These are phyloP conservation scores for Drosophila testacea DNA, from an alignment of 2,888 invertebrate species.

Conservation along the genomic window DNA sequence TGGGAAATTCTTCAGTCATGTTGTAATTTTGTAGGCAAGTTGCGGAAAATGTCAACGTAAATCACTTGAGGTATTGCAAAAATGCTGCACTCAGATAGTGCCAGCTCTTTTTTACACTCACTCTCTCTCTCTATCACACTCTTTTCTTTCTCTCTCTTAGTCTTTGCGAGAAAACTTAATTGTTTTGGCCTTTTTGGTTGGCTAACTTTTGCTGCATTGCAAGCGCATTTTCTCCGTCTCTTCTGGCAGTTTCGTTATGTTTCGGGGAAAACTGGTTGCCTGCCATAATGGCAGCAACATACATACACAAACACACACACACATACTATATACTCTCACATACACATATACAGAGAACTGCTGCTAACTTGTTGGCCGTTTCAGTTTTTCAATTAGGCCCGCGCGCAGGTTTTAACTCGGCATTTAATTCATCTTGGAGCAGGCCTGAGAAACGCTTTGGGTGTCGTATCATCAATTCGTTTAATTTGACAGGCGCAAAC, in stretches of 20 bases:
- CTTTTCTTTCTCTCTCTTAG: not conserved
- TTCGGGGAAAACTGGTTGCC: conserved; percentile 80
- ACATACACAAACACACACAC: conserved; percentile 17
- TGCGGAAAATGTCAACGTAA: conserved; percentile 46
- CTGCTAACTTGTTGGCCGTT: conserved; percentile 68
- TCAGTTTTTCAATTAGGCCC: conserved; percentile 77
- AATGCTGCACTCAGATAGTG: conserved; percentile 3
- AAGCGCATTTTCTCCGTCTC: conserved; percentile 57
- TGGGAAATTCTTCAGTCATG: conserved; percentile 57
- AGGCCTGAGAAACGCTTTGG: conserved; percentile 85
- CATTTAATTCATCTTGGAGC: conserved; percentile 76
- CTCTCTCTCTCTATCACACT: not conserved
- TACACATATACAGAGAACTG: conserved; percentile 22
- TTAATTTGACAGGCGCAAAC: conserved; percentile 86
- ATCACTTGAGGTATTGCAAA: conserved; percentile 48
- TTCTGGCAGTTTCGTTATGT: conserved; percentile 71
- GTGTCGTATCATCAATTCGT: conserved; percentile 86
- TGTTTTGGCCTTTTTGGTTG: conserved; percentile 81
- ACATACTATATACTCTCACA: conserved; percentile 14
- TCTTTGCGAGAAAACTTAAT: conserved; percentile 76
- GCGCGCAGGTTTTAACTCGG: conserved; percentile 76
- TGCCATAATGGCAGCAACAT: conserved; percentile 76
- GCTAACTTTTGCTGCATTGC: conserved; percentile 53
- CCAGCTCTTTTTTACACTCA: not conserved
- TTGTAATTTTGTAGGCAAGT: conserved; percentile 54